A percentile compares a stretch with the other conserved stretches of the same genome.
Conservation (phyloP, 2,113 vertebrate species). For the Misgurnus mizolepis region DNA sequence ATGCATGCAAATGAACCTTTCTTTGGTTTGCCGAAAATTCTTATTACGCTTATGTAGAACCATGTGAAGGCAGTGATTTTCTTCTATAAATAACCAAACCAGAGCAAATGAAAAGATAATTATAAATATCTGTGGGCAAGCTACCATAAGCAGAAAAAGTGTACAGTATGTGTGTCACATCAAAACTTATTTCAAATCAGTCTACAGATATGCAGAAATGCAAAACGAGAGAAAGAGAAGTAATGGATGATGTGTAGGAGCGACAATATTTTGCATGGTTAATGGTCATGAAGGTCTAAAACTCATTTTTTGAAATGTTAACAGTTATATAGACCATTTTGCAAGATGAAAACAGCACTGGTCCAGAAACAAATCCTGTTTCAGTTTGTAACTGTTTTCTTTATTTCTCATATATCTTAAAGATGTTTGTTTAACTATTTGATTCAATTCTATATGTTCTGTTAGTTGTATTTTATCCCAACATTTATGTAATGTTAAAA, state of each 20-base stretch:
- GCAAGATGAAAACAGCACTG: too few species aligned
- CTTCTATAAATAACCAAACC: slow-evolving; percentile 46
- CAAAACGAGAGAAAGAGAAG: slow-evolving; percentile 1
- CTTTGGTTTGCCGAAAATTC: slow-evolving; percentile 57
- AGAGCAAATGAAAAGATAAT: slow-evolving; percentile 29
- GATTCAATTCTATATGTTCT: too few species aligned
- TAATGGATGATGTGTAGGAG: neutral
- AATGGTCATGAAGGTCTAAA: neutral
- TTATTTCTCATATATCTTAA: too few species aligned
- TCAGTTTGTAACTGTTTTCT: too few species aligned
- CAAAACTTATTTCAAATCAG: neutral
- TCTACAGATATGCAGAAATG: neutral
- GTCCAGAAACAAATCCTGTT: too few species aligned
- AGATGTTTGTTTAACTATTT: too few species aligned
- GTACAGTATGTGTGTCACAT: neutral
- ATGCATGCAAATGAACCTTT: slow-evolving; percentile 67
- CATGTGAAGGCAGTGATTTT: slow-evolving; percentile 44
- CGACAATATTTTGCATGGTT: too few species aligned
- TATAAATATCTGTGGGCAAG: slow-evolving; percentile 20
- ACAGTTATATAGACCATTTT: too few species aligned
- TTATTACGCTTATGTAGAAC: slow-evolving; percentile 45
- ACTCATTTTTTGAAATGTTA: too few species aligned
- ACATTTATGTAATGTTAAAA: too few species aligned
- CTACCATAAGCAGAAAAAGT: slow-evolving; percentile 18
- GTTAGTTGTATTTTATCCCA: too few species aligned